Conservation (phyloP, 2,888 invertebrate genomes). For the Meteorus colon region DNA sequence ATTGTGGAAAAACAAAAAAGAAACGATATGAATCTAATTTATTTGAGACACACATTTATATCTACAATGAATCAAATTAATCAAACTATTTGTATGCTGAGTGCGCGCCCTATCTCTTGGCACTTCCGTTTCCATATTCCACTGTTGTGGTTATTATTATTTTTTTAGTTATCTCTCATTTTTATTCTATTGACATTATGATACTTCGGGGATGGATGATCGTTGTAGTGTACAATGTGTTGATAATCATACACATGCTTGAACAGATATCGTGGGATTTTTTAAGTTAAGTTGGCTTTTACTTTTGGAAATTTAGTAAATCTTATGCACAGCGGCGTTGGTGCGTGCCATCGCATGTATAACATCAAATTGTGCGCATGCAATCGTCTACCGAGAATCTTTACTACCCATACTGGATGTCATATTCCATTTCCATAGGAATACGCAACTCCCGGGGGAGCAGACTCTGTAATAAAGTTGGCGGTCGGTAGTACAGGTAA, state of each 20-base stretch:
- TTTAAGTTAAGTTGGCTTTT: constrained; percentile 49
- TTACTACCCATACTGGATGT: neutral
- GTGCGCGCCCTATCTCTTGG: neutral
- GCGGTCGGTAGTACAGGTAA: constrained; percentile 39
- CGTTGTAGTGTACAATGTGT: neutral
- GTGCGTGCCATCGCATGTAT: constrained; percentile 64
- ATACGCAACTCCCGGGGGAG: constrained; percentile 46
- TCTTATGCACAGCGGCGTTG: constrained; percentile 59
- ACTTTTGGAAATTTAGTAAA: constrained; percentile 63
- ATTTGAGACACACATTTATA: neutral
- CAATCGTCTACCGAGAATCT: neutral
- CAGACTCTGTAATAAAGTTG: neutral
- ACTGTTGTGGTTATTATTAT: neutral
- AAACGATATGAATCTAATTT: neutral
- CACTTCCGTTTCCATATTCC: neutral
- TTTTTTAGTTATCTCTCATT: neutral
- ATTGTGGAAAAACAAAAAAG: neutral
- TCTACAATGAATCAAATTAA: neutral
- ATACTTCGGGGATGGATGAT: neutral
- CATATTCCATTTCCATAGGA: neutral
- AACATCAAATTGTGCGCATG: constrained; percentile 47
- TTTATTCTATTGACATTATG: constrained; percentile 4
- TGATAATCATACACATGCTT: constrained; percentile 30
- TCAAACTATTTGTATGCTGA: neutral
- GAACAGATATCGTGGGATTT: neutral